Conservation (phyloP, 2,888 invertebrate species). For the Nomada ruficornis region DNA sequence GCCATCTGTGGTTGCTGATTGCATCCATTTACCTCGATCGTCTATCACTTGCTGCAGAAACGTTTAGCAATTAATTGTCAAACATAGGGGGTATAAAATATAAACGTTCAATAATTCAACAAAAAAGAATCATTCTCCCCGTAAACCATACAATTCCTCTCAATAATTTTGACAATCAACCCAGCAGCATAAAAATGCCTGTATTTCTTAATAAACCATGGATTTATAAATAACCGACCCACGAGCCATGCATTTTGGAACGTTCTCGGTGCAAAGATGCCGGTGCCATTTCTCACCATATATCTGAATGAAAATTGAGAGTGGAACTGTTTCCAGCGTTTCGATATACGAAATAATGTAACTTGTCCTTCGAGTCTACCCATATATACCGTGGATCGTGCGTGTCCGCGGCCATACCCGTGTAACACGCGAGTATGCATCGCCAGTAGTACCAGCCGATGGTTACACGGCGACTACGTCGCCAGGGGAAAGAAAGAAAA, state of each 20-base stretch:
- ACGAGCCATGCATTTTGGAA: too few relatives aligned
- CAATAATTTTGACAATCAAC: too few relatives aligned
- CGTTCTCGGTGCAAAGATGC: too few relatives aligned
- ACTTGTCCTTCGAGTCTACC: slow-evolving; percentile 41
- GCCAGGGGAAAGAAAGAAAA: slow-evolving; percentile 32
- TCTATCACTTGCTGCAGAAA: slow-evolving; percentile 36
- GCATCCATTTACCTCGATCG: slow-evolving; percentile 41
- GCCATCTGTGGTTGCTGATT: slow-evolving; percentile 68
- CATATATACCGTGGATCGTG: slow-evolving; percentile 36
- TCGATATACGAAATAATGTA: slow-evolving; percentile 20
- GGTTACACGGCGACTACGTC: slow-evolving; percentile 63
- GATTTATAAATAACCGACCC: too few relatives aligned
- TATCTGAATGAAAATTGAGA: too few relatives aligned
- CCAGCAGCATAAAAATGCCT: too few relatives aligned
- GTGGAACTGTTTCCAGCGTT: too few relatives aligned
- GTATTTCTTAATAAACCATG: too few relatives aligned
- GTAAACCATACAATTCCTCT: too few relatives aligned
- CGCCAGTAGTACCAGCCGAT: slow-evolving; percentile 63
- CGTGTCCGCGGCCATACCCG: slow-evolving; percentile 33
- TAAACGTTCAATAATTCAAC: too few relatives aligned
- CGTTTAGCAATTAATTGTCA: slow-evolving; percentile 67
- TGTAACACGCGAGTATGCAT: slow-evolving; percentile 41
- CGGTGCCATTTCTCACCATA: too few relatives aligned
- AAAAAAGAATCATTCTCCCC: too few relatives aligned
- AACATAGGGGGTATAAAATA: slow-evolving; percentile 6